These are phyloP conservation scores for Zaprionus kolodkinae DNA, from an alignment of 1,140 invertebrate genomes.

Conservation along the genomic window DNA sequence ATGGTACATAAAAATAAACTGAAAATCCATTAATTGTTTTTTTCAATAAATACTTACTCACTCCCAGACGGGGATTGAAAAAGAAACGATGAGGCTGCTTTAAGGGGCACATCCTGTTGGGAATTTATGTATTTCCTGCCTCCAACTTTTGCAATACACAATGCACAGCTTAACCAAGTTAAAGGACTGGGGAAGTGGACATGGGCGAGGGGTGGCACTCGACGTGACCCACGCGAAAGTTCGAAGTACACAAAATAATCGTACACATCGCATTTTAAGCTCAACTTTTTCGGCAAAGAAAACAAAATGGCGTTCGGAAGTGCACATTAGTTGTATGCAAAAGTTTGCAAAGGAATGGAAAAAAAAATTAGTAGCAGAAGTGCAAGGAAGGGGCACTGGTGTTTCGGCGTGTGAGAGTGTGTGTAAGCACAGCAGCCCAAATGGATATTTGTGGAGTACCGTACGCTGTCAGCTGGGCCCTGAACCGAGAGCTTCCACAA, in stretches of 20 bases:
- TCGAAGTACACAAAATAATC: conserved; percentile 74
- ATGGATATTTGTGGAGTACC: conserved; percentile 72
- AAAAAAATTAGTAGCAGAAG: conserved; percentile 35
- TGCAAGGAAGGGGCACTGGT: conserved; percentile 4
- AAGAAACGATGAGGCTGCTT: background rate
- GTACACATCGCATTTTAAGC: conserved; percentile 72
- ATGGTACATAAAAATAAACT: too few relatives aligned
- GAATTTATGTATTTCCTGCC: conserved; percentile 43
- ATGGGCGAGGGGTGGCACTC: background rate
- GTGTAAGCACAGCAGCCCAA: conserved; percentile 50
- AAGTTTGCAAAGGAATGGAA: conserved; percentile 65
- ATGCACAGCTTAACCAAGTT: conserved; percentile 14
- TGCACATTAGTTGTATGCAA: conserved; percentile 79
- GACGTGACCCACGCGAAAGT: conserved; percentile 48
- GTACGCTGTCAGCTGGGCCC: conserved; percentile 63
- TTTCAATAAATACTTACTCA: conserved; percentile 1
- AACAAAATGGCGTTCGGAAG: conserved; percentile 76
- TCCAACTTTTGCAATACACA: conserved; percentile 47
- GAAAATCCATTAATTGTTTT: background rate
- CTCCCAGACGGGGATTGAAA: background rate
- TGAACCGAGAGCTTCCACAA: conserved; percentile 45
- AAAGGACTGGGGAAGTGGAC: background rate
- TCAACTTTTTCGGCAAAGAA: conserved; percentile 52
- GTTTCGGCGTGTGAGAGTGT: background rate
- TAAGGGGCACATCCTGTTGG: conserved; percentile 38